Evolutionary conservation across 2,888 invertebrate genomes (phyloP), one percentile per base, ranked within the genome.

Genomic region (Drosophila limbata): DNA sequence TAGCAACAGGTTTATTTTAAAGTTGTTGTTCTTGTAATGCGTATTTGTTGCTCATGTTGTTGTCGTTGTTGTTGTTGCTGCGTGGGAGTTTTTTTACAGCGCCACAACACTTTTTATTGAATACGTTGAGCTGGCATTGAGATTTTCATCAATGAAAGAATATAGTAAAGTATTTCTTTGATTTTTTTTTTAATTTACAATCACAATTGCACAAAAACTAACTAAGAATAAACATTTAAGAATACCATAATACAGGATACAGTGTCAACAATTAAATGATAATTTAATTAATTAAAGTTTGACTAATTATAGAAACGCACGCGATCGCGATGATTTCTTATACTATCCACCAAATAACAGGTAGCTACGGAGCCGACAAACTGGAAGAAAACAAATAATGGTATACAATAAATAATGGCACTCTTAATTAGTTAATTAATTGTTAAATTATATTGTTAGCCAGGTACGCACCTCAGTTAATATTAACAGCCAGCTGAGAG

Each of bases 241-340:
- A 61, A n/a, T 52, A 70, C 57, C 63, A 65, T 68, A 79, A 71
- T 67, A 73, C 60, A 55, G 51, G 42, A 47, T 57, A 61, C 17
- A 62, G 37, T 17, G 61, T 44, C 47, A 77, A 67, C 51, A 69
- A 61, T 64, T 59, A 21, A 45, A 19, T 39, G 6, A 17, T 17
- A 3, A 63, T 39, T 17, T 78, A 13, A 21, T 42, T 69, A 89
- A 47, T 79, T 86, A 57, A 47, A 56, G 44, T 59, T 63, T 21
- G 31, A 40, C 78, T 77, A 91, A 64, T 86, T 91, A 82, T 88
- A 91, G 79, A 90, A 90, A 48, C 89, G 84, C 74, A 88, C 83
- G 47, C 90, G 90, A 79, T 91, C 91, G 35, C 88, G 75, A 64
- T 89, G 83, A 76, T 87, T 90, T 74, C 91, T 83, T 84, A 91